Base-by-base conservation (phyloP, 2,888 invertebrate genomes). In the Drosophila eohydei region DNA sequence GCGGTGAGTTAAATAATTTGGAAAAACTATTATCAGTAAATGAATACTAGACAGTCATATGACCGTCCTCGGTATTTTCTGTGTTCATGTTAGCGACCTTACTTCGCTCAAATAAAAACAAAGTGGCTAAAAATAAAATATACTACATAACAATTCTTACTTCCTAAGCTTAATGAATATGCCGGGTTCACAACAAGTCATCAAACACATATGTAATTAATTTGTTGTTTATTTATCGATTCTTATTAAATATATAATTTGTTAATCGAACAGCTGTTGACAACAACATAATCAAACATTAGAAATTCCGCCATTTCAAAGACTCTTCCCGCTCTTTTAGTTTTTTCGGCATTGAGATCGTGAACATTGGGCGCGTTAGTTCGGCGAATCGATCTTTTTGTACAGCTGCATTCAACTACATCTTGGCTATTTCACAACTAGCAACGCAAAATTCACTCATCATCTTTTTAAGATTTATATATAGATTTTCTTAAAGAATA, bases 261-360 rank as follows among this genome's bases (percentile, higher is more conserved):
- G 26, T 26, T 28, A 55, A 44, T 57, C 52, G 50, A 59, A 38
- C 70, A 78, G 78, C 74, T 78, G 78, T 46, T 43, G 26, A 16
- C 16, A 50, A 46, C 8, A 64, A 46, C 34, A 11, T 55, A 58
- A 67, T 16, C 28, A 71, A 68, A 63, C 41, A 60, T 56, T 2
- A 30, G 1, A 54, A 64, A 52, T 63, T 6, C 50, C 77, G 66
- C 63, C 63, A 48, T 66, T 69, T 55, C 2, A 30, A 54, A 21
- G 11, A 26, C 4, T 1, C 4, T 30, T 77, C 74, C 78, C 67
- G 78, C 78, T 74, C 36, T 48, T 77, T 77, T 65, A 61, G n/a
- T 14, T 28, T 32, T 14, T 36, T 38, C 9, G 41, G n/a, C 40
- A 41, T 4, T 14, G 50, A 51, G 44, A 60, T 67, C 14, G 51